A percentile compares a stretch with the other conserved stretches of the same genome.
phyloP scores from a whole-genome alignment of 2,113 vertebrate genomes.

The Neopipo cinnamomea region DNA sequence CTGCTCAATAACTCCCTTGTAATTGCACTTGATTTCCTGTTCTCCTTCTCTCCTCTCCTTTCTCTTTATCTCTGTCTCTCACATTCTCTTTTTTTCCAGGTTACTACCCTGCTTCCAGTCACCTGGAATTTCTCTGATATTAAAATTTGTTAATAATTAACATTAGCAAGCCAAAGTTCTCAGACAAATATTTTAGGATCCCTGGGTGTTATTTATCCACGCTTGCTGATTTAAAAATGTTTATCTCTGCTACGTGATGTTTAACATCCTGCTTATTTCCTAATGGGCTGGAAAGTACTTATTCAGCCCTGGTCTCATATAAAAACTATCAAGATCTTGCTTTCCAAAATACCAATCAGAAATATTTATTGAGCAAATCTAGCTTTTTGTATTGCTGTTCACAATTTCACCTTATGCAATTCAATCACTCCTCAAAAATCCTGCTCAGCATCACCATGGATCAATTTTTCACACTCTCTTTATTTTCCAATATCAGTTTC shows the following conservation, averaged over 20 bases:
- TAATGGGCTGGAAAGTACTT: slow-evolving; percentile 45
- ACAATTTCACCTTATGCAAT: neutral
- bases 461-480: neutral
- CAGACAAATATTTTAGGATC: slow-evolving; percentile 47
- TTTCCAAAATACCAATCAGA: slow-evolving; percentile 14
- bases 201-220: slow-evolving; percentile 54
- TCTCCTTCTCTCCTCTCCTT: neutral
- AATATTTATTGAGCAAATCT: slow-evolving; percentile 11
- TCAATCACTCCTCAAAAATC: neutral
- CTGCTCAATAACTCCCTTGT: slow-evolving; percentile 18
- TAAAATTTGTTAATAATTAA: slow-evolving; percentile 67
- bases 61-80: neutral
- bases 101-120: slow-evolving; percentile 36
- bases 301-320: neutral
- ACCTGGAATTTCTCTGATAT: slow-evolving; percentile 44
- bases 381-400: neutral
- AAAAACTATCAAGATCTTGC: neutral
- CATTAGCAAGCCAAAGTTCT: slow-evolving; percentile 39
- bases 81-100: neutral
- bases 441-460: neutral
- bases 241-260: slow-evolving; percentile 48
- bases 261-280: slow-evolving; percentile 61
- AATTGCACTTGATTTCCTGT: slow-evolving; percentile 47
- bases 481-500: neutral
- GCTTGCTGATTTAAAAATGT: slow-evolving; percentile 56